These are phyloP conservation scores for Rhinoderma darwinii DNA, from an alignment of 2,113 vertebrate species.

Conservation along the genomic window DNA sequence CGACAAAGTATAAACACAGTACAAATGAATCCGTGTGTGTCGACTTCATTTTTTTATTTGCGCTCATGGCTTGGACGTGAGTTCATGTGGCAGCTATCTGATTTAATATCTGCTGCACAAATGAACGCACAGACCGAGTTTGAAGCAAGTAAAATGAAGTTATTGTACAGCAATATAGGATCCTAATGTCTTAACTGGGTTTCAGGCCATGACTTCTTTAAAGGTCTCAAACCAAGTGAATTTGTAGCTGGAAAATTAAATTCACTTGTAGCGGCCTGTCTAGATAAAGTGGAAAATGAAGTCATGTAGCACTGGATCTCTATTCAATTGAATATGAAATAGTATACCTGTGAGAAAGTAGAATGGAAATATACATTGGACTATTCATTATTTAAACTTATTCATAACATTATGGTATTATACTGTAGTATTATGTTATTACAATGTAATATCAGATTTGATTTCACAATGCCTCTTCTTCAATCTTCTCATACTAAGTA, in stretches of 20 bases:
- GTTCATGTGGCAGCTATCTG: slow-evolving; percentile 22
- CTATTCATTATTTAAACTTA: no score
- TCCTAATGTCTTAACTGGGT: neutral
- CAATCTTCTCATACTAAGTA: no score
- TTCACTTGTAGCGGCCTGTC: neutral
- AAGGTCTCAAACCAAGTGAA: neutral
- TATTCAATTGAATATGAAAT: neutral
- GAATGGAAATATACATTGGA: neutral
- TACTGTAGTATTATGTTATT: no score
- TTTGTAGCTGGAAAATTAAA: neutral
- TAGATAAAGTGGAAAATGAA: neutral
- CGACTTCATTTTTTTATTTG: slow-evolving; percentile 17
- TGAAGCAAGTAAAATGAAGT: neutral
- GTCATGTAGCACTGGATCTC: neutral
- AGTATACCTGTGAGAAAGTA: neutral
- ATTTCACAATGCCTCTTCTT: no score
- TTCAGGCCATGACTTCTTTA: neutral
- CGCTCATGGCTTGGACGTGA: neutral
- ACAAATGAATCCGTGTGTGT: slow-evolving; percentile 33
- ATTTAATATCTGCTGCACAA: slow-evolving; percentile 24
- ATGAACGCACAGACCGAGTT: slow-evolving; percentile 16
- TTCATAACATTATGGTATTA: no score
- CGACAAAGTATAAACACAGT: neutral
- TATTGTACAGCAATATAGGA: slow-evolving; percentile 21
- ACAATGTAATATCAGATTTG: no score